Evolutionary conservation across 1,140 invertebrate genomes (phyloP), one percentile per base, ranked within the genome.

Genomic region (Caenorhabditis latens): DNA sequence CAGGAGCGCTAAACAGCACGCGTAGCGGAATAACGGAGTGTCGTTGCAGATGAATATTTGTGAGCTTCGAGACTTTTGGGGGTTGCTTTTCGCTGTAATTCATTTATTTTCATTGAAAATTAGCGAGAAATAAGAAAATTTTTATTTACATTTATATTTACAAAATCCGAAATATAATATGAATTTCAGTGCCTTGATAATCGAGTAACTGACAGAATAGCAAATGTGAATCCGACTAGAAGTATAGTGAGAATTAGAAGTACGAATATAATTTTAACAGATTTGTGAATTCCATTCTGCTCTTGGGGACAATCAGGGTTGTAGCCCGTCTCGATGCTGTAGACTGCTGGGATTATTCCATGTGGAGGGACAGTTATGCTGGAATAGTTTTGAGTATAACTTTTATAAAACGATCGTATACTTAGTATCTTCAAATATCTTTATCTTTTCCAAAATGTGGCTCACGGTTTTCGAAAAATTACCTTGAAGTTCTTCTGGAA

Each of bases 401-500:
- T 32, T 32, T 32, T 32, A 1, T 32, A 1, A 1, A 32, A 32
- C 32, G 32, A 32, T 32, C 32, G 32, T 32, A n/a, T n/a, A n/a
- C n/a, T n/a, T n/a, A 1, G 32, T 32, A 32, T 32, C 2, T 32
- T 32, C 32, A 32, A 32, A 32, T 32, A 0, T 32, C 32, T 53
- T 53, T 53, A 1, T 13, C 1, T 53, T 53, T 53, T 16, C 50
- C 50, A 53, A 53, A 53, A 53, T 32, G 32, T 32, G 32, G 32
- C 32, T 32, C 32, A 32, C 32, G 32, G 32, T 2, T 32, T 53
- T 9, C 2, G 0, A 32, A 40, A 32, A 40, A 19, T 7, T 32
- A 79, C 71, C 71, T 79, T 13, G 71, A 79, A 24, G 71, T 79
- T 14, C 71, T 79, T 50, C 71, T 79, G 11, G 71, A 79, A 53